A percentile compares a stretch with the other conserved stretches of the same genome.
phyloP scores from a whole-genome alignment of 2,113 vertebrate genomes.

The Mormyrus lacerda region DNA sequence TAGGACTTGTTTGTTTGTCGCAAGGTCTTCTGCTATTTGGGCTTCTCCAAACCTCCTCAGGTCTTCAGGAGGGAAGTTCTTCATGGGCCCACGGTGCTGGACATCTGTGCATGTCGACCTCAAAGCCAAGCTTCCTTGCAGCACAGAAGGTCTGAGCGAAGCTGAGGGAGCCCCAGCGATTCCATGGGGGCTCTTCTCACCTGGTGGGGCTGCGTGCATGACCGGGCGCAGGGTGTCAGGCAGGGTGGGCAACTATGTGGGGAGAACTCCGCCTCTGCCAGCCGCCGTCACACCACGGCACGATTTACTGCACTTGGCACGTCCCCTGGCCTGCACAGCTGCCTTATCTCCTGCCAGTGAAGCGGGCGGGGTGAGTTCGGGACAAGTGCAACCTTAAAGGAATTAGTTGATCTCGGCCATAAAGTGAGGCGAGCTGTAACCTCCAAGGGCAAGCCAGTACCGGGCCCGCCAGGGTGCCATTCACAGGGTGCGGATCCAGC shows the following conservation, averaged over 20 bases:
- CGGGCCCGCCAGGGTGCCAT: background rate
- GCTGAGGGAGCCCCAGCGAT: background rate
- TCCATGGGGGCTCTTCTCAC: background rate
- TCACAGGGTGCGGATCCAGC: background rate
- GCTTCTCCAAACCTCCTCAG: background rate
- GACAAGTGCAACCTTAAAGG: slow-evolving; percentile 7
- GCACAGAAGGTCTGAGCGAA: background rate
- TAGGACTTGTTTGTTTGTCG: background rate
- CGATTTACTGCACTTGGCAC: slow-evolving; percentile 16
- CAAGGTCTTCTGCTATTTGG: background rate
- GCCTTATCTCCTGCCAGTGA: slow-evolving; percentile 23
- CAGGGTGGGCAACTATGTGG: background rate
- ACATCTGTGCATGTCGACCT: background rate
- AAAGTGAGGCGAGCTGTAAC: background rate
- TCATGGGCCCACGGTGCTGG: background rate
- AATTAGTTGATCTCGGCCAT: slow-evolving; percentile 10
- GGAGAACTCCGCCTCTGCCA: background rate
- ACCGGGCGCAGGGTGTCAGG: background rate
- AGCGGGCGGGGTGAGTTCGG: slow-evolving; percentile 3
- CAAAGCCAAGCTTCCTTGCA: background rate
- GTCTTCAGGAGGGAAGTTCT: background rate
- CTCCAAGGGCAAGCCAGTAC: background rate
- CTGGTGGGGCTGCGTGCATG: background rate
- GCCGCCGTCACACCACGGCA: background rate
- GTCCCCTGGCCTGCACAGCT: background rate